phyloP scores from a whole-genome alignment of 2,797 vertebrate species.

The Sternarchorhynchus goeldii region DNA sequence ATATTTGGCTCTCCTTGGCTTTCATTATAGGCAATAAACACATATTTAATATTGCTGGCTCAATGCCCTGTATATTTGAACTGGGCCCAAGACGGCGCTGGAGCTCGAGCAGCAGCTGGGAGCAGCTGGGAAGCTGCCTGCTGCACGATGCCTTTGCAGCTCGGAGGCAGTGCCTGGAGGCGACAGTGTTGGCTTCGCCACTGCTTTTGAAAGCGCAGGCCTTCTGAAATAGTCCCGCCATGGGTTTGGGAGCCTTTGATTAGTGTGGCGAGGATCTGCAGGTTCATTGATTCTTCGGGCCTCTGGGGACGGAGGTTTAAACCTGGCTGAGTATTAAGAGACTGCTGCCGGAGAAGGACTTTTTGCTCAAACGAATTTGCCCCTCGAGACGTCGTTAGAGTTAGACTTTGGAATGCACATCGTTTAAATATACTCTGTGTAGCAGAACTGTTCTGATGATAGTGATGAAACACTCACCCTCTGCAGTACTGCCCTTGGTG shows the following conservation, averaged over 20 bases:
- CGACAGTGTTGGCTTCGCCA: slow-evolving; percentile 23
- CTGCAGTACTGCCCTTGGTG: slow-evolving; percentile 1
- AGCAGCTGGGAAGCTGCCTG: slow-evolving; percentile 53
- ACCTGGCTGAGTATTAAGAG: slow-evolving; percentile 52
- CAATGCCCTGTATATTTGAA: slow-evolving; percentile 50
- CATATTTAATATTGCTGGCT: slow-evolving; percentile 54
- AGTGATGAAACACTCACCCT: slow-evolving; percentile 13
- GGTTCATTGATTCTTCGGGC: slow-evolving; percentile 51
- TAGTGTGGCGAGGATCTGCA: slow-evolving; percentile 35
- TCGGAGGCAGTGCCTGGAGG: slow-evolving; percentile 28
- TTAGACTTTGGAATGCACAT: slow-evolving; percentile 26
- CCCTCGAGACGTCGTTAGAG: slow-evolving; percentile 14
- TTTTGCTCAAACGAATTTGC: slow-evolving; percentile 35
- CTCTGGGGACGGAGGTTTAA: slow-evolving; percentile 29
- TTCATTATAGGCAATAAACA: slow-evolving; percentile 57
- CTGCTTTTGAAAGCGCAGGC: slow-evolving; percentile 29
- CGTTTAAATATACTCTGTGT: slow-evolving; percentile 14
- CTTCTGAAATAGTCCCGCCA: slow-evolving; percentile 19
- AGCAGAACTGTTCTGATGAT: slow-evolving; percentile 16
- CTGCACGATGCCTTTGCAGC: slow-evolving; percentile 35
- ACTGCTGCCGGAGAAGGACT: slow-evolving; percentile 35
- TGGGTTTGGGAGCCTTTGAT: slow-evolving; percentile 16
- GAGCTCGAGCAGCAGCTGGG: slow-evolving; percentile 42
- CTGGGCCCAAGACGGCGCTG: slow-evolving; percentile 44
- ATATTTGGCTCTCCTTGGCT: slow-evolving; percentile 53